Base-by-base conservation (phyloP, 1,140 invertebrate species). In the Idris sp. region DNA sequence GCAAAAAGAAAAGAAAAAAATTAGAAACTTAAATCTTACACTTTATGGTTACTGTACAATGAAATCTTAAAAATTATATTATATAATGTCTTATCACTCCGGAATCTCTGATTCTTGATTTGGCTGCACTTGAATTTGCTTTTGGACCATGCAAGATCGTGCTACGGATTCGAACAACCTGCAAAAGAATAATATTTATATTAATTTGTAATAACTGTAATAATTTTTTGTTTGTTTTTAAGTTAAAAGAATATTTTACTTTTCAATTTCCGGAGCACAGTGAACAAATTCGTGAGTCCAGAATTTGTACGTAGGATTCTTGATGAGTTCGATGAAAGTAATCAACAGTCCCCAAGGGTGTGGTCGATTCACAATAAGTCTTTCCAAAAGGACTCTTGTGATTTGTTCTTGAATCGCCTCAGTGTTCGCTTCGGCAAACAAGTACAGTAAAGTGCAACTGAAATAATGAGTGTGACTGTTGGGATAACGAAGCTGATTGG, bases 381-480 rank as follows among this genome's bases (percentile, higher is more conserved):
- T 89, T 84, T 99, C 98, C 11, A 99, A 89, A 4, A 99, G 88
- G 56, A 99, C 98, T 81, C 98, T 93, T 0, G 94, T 95, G 4
- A 95, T 95, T 82, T 95, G 94, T 83, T 95, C 94, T 81, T 97
- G 98, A 62, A 99, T 97, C 5, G 96, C 96, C 87, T 99, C 97
- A 0, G 95, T 95, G 79, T 99, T 98, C 9, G 97, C 97, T 86
- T 99, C 97, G n/a, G 95, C 95, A 86, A 99, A 99, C 38, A 99
- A 88, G 84, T 99, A 98, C 13, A 99, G 90, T 1, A 99, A 89
- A 6, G 96, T 96, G 84, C 97, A 98, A 76, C 97, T 98, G 88
- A 99, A 99, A 89, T 99, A 99, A 88, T 99, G 97, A 0, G 98
- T 99, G 86, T 99, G 98, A 77, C 96, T 98, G 87, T 99, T 99